phyloP scores from a whole-genome alignment of 2,113 vertebrate species.

The Ia io region DNA sequence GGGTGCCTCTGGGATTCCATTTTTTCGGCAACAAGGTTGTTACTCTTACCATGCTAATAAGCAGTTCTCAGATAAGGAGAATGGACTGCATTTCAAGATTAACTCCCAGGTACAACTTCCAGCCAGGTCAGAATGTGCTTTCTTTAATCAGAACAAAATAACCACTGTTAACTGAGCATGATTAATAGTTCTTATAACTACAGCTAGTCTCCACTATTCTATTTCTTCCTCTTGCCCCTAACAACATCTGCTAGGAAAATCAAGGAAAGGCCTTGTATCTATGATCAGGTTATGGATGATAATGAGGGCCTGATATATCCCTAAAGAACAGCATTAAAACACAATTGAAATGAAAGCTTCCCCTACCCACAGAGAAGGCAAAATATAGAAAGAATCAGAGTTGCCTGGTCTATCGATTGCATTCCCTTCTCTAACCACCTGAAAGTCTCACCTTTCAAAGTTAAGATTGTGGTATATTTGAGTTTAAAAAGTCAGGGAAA shows the following conservation, averaged over 20 bases:
- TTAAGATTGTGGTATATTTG: neutral
- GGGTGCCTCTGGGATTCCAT: too few species aligned
- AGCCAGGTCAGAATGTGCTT: too few species aligned
- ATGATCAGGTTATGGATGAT: neutral
- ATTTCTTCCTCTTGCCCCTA: too few species aligned
- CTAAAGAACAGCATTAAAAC: neutral
- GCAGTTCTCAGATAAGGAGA: too few species aligned
- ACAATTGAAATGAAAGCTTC: neutral
- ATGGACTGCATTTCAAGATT: too few species aligned
- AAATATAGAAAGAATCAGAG: neutral
- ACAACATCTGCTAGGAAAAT: neutral
- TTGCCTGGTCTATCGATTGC: neutral
- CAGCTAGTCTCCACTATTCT: too few species aligned
- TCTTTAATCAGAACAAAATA: too few species aligned
- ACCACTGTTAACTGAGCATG: too few species aligned
- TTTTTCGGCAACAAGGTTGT: too few species aligned
- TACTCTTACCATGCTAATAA: too few species aligned
- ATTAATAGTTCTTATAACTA: too few species aligned
- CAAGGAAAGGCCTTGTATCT: neutral
- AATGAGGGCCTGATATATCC: neutral
- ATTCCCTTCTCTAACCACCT: neutral
- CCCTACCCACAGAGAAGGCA: neutral
- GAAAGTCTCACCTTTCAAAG: neutral
- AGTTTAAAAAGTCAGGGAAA: neutral
- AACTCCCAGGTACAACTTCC: too few species aligned